These are phyloP conservation scores for Callopanchax toddi DNA, from an alignment of 2,113 vertebrate genomes.

Conservation along the genomic window DNA sequence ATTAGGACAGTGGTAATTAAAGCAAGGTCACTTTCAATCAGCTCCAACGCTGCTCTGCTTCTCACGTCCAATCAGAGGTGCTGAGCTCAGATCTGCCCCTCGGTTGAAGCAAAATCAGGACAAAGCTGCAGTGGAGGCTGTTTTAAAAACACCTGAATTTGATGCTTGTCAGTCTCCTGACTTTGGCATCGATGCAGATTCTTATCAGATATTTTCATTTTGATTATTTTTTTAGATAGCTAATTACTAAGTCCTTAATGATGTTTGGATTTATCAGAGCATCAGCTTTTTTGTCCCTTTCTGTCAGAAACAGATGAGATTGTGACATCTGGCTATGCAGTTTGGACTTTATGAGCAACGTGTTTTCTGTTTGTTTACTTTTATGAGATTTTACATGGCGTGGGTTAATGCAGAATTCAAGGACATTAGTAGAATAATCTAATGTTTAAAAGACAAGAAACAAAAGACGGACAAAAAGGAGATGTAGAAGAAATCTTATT, in stretches of 20 bases:
- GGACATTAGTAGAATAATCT: slow-evolving; percentile 53
- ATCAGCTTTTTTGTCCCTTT: slow-evolving; percentile 42
- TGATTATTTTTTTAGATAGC: slow-evolving; percentile 69
- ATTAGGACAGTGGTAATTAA: slow-evolving; percentile 73
- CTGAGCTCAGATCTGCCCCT: slow-evolving; percentile 49
- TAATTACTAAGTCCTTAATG: slow-evolving; percentile 58
- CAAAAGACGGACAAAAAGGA: slow-evolving; percentile 60
- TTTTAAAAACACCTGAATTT: slow-evolving; percentile 35
- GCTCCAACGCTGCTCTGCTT: slow-evolving; percentile 32
- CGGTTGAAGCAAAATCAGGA: slow-evolving; percentile 55
- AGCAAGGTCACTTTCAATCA: slow-evolving; percentile 75
- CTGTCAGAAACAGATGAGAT: slow-evolving; percentile 46
- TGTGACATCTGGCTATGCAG: slow-evolving; percentile 41
- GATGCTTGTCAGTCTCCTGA: slow-evolving; percentile 42
- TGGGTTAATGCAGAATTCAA: slow-evolving; percentile 13
- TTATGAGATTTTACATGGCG: not conserved
- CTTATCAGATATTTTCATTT: slow-evolving; percentile 68
- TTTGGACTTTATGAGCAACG: too few species aligned
- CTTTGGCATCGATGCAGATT: slow-evolving; percentile 64
- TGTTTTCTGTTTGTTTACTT: too few species aligned
- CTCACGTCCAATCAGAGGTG: slow-evolving; percentile 58
- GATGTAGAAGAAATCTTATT: slow-evolving; percentile 62
- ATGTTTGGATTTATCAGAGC: too few species aligned
- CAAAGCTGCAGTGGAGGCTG: slow-evolving; percentile 41
- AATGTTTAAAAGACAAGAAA: slow-evolving; percentile 55